A percentile compares a stretch with the other conserved stretches of the same genome.
phyloP scores from a whole-genome alignment of 2,113 vertebrate species.

The Ammodramus savannarum region DNA sequence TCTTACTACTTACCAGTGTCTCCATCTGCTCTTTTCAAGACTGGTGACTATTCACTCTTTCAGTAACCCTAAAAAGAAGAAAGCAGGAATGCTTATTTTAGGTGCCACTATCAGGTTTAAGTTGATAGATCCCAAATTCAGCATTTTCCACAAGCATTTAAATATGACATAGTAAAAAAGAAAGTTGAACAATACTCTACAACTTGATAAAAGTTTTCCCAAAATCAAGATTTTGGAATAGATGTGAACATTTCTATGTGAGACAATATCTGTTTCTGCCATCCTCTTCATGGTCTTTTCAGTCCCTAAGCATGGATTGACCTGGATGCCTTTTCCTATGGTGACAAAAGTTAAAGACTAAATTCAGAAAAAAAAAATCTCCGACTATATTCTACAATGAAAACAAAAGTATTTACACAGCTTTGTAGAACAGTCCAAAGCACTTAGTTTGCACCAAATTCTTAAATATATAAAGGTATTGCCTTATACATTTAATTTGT shows the following conservation, averaged over 20 bases:
- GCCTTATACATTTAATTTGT: neutral
- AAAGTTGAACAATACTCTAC: neutral
- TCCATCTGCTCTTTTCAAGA: neutral
- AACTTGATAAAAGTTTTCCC: neutral
- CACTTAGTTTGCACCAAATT: neutral
- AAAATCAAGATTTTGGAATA: neutral
- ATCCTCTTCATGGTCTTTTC: neutral
- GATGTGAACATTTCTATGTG: neutral
- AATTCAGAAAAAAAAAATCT: neutral
- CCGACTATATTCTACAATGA: neutral
- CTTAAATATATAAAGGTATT: neutral
- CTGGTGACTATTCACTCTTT: neutral
- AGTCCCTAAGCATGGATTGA: neutral
- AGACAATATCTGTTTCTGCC: neutral
- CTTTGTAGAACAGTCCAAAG: neutral
- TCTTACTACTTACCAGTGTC: slow-evolving; percentile 30
- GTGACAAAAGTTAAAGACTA: neutral
- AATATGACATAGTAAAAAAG: neutral
- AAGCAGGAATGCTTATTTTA: neutral
- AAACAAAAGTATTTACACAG: neutral
- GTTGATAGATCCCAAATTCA: neutral
- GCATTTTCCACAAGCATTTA: neutral
- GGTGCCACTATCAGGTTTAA: neutral
- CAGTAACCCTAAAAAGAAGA: slow-evolving; percentile 18
- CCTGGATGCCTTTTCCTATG: neutral